Evolutionary conservation across 2,113 vertebrate genomes (phyloP), one percentile per base, ranked within the genome.

Genomic region (Rhizomys pruinosus): DNA sequence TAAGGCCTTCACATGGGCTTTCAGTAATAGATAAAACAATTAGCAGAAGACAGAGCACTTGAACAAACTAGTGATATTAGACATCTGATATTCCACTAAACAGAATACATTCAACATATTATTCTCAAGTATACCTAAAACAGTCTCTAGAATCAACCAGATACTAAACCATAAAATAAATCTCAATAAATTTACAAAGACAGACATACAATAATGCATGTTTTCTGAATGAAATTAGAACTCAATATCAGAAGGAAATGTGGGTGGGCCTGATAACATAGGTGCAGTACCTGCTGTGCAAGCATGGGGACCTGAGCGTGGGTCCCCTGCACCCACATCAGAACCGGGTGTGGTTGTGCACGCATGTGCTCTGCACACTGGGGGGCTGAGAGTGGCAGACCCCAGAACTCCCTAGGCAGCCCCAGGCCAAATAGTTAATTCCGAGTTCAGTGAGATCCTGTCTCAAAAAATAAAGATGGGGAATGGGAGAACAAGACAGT

Each of bases 111-210:
- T 77, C 27, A 27, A 82, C 15, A 84, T 5, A 55, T 72, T 90
- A n/a, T n/a, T n/a, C 84, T 76, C 68, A 64, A 63, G 13, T 64
- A 3, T 8, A 59, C 39, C 29, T 82, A 37, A 59, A 78, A 71
- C 4, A 76, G 32, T 90, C 42, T 89, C 52, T 61, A 94, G 25
- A 90, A 77, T 0, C 94, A 17, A 85, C 2, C 39, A 59, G 73
- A 52, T 27, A 22, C 42, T 89, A 76, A 59, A 8, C 13, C 71
- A 68, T 74, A 88, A 66, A 66, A 76, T 17, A 84, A 81, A 47
- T 90, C n/a, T 59, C 44, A 87, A 72, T 47, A 71, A 52, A 63
- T 37, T 84, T 37, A 39, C 93, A 90, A 95, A 63, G 17, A 42
- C 0, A 89, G 25, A 66, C 7, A 47, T 61, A 90, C n/a, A 29